phyloP scores from a whole-genome alignment of 2,888 invertebrate species.

The Philopedon plagiatum region DNA sequence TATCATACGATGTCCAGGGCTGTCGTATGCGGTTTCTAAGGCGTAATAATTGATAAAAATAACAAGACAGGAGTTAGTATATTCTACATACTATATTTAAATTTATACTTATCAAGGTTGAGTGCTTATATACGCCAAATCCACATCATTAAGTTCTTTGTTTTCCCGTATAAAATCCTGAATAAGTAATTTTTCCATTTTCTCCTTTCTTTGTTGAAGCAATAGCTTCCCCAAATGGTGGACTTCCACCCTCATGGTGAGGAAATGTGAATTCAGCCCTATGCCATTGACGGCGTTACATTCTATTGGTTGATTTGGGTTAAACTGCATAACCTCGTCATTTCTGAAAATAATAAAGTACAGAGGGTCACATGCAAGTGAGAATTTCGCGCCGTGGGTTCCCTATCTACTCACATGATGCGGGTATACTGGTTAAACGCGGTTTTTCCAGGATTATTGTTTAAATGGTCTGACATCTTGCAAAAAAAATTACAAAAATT shows the following conservation, averaged over 20 bases:
- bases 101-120: constrained; percentile 20
- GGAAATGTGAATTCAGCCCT: constrained; percentile 35
- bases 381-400: too few relatives aligned
- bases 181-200: constrained; percentile 28
- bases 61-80: too few relatives aligned
- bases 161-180: constrained; percentile 35
- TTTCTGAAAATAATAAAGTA: constrained; percentile 20
- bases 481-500: too few relatives aligned
- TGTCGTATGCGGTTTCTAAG: too few relatives aligned
- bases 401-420: too few relatives aligned
- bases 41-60: background rate
- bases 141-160: constrained; percentile 42
- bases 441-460: too few relatives aligned
- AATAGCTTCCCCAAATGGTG: constrained; percentile 11
- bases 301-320: constrained; percentile 37
- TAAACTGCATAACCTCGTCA: constrained; percentile 34
- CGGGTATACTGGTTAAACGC: too few relatives aligned
- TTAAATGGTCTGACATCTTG: too few relatives aligned
- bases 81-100: background rate
- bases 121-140: constrained; percentile 44
- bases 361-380: too few relatives aligned
- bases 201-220: constrained; percentile 20
- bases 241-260: constrained; percentile 31
- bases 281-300: constrained; percentile 17
- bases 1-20: too few relatives aligned